These are phyloP conservation scores for Acrobeloides nanus DNA, from an alignment of 2,888 invertebrate species.

Conservation along the genomic window DNA sequence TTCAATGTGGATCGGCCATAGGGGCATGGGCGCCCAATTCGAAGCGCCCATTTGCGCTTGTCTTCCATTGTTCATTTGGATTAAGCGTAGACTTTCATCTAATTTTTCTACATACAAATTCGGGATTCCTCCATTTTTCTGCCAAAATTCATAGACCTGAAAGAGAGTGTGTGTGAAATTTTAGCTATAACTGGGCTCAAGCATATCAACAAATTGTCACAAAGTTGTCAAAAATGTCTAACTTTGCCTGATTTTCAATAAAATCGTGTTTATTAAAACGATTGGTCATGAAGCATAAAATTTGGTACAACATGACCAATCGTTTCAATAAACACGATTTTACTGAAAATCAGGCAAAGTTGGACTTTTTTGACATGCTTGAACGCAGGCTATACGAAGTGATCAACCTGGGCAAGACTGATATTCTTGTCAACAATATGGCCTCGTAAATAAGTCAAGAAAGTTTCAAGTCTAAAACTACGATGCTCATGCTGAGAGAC, in stretches of 20 bases:
- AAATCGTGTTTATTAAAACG: too few relatives aligned
- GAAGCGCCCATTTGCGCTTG: constrained; percentile 18
- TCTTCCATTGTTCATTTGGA: constrained; percentile 19
- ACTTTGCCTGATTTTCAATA: too few relatives aligned
- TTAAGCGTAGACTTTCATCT: constrained; percentile 20
- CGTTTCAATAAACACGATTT: too few relatives aligned
- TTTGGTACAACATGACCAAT: too few relatives aligned
- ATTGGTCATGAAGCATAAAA: too few relatives aligned
- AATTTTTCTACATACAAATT: constrained; percentile 27
- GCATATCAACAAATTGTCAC: too few relatives aligned
- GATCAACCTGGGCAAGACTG: constrained; percentile 26
- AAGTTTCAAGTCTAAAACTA: constrained; percentile 17
- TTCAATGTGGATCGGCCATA: constrained; percentile 25
- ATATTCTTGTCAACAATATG: constrained; percentile 20
- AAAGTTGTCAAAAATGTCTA: too few relatives aligned
- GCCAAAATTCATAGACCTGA: constrained; percentile 32
- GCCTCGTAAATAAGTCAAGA: constrained; percentile 18
- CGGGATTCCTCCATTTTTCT: constrained; percentile 28
- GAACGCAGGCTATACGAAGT: too few relatives aligned
- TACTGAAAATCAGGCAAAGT: too few relatives aligned
- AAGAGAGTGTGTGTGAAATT: too few relatives aligned
- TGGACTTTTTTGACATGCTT: too few relatives aligned
- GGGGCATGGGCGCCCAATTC: constrained; percentile 19
- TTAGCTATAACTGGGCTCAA: too few relatives aligned
- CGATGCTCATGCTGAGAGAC: constrained; percentile 17